These are phyloP conservation scores for Serilophus lunatus DNA, from an alignment of 2,113 vertebrate genomes.

Conservation along the genomic window DNA sequence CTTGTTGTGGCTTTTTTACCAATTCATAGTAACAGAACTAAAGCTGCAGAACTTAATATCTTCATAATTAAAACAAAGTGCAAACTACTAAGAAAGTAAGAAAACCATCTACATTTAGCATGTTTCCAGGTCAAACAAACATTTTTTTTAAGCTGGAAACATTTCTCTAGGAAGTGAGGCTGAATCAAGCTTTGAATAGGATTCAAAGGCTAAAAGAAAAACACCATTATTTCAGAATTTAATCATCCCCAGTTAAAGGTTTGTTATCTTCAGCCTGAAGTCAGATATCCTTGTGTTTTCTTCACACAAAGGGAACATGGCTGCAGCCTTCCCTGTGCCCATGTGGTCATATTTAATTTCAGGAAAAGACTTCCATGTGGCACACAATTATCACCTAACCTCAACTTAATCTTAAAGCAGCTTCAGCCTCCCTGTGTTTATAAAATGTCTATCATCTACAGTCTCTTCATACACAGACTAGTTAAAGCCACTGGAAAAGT, in stretches of 20 bases:
- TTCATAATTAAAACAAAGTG: neutral
- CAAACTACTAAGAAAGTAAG: neutral
- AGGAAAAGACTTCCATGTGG: neutral
- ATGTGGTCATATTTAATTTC: neutral
- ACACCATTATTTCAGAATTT: neutral
- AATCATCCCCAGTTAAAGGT: neutral
- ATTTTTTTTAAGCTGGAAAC: neutral
- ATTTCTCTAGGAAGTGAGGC: neutral
- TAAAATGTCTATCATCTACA: neutral
- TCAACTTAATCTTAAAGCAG: neutral
- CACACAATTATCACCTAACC: neutral
- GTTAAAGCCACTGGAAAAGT: conserved; percentile 54
- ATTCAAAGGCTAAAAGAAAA: neutral
- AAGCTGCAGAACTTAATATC: neutral
- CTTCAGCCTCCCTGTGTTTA: neutral
- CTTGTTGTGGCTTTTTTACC: neutral
- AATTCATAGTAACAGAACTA: neutral
- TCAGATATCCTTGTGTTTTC: neutral
- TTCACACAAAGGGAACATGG: neutral
- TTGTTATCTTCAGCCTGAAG: neutral
- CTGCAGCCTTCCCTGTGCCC: neutral
- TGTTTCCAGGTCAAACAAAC: neutral
- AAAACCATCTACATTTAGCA: neutral
- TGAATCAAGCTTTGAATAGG: neutral
- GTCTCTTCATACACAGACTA: neutral